Evolutionary conservation across 2,888 invertebrate genomes (phyloP).

Genomic region (Leptopilina syphax): DNA sequence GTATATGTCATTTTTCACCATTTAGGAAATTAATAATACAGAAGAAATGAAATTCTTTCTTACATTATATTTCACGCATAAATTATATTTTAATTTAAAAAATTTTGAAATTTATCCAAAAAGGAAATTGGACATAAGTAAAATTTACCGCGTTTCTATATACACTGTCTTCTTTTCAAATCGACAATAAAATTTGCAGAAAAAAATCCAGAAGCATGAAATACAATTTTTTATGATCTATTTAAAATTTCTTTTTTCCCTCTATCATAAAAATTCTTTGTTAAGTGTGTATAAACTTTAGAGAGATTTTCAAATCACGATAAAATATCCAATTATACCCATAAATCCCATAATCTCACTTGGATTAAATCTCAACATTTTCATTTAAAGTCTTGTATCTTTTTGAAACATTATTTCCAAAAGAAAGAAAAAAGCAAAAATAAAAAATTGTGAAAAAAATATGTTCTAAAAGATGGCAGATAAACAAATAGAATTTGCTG

Average conservation of each 20-base stretch:
- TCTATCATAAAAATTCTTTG: neutral
- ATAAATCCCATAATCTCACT: neutral
- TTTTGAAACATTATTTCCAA: no score
- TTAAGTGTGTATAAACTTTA: neutral
- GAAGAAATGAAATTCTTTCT: no score
- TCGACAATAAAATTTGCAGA: no score
- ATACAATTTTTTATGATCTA: constrained; percentile 11
- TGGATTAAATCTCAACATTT: neutral
- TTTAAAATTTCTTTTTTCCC: neutral
- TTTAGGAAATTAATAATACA: no score
- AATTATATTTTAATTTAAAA: no score
- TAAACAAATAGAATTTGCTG: constrained; percentile 24
- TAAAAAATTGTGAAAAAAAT: neutral
- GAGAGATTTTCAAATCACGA: neutral
- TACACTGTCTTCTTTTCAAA: no score
- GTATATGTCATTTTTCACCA: no score
- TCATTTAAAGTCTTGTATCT: neutral
- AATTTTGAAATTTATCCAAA: no score
- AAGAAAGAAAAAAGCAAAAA: no score
- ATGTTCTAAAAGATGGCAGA: neutral
- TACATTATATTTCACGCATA: no score
- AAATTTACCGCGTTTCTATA: no score
- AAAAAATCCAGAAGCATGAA: neutral
- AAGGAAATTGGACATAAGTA: no score
- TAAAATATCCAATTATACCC: constrained; percentile 7